Base-by-base conservation (phyloP, 92 coral and sea anemone species). In the Epizoanthus rinbou region DNA sequence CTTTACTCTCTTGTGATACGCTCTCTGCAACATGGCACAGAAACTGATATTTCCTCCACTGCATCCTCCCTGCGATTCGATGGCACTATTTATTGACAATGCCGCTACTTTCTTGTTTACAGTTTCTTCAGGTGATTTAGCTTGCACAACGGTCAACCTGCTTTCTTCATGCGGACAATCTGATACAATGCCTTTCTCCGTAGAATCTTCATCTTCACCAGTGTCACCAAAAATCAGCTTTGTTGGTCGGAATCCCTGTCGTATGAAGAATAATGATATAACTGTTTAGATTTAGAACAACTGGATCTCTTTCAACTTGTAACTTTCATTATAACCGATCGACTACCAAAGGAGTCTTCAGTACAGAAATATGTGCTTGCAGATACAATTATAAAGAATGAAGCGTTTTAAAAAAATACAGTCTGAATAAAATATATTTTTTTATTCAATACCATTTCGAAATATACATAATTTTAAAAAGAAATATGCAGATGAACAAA, bases 11-110 rank as follows among this genome's bases (percentile, higher is more conserved):
- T 82, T 93, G 57, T 91, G 79, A 72, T 93, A 93, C 10, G 89
- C 87, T 60, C 97, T 80, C 79, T 93, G 97, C 18, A 93, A 52
- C 66, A 85, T 52, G 57, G 91, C 91, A 73, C 80, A 83, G 64
- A 93, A 88, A 18, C 85, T 88, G 16, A 91, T 87, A 6, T 43
- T 22, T 57, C 83, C 94, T 59, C 94, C 97, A 81, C 97, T 89
- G 67, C 83, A 93, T 9, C 92, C 88, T 82, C 97, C 97, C 76
- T 88, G 86, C 58, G 86, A 69, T 52, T 91, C 94, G 53, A 93
- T 43, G 57, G 87, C 94, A 11, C 41, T 73, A 53, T 72, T 75
- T 45, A 93, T 84, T 56, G 91, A 81, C 45, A 66, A 63, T 33
- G 58, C 43, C 3, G 82, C 18, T 78, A 39, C 70, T 18, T 63